Conservation (phyloP, 2,888 invertebrate genomes). For the Xestoiulus laeticollis region DNA sequence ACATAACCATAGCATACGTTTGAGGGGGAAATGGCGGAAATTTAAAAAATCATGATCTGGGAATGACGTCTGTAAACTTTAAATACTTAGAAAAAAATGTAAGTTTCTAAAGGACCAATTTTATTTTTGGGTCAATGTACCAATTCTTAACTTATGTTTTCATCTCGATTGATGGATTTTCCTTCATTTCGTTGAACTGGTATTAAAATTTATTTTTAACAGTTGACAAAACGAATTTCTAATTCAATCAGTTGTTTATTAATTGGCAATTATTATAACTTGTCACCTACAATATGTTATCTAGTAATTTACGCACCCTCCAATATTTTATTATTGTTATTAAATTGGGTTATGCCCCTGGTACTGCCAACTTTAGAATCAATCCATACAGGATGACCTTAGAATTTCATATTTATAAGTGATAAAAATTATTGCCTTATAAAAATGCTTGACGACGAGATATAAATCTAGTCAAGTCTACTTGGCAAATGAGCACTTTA, state of each 20-base stretch:
- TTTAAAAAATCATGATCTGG: not conserved
- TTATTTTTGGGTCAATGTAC: not conserved
- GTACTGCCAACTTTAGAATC: not conserved
- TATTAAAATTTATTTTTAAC: no score
- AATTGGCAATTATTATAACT: not conserved
- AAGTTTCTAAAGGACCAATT: not conserved
- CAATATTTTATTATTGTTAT: not conserved
- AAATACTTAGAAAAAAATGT: not conserved
- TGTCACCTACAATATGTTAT: not conserved
- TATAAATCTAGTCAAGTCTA: not conserved
- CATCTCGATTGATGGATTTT: not conserved
- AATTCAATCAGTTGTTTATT: not conserved
- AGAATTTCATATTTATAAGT: slow-evolving; percentile 9
- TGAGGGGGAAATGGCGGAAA: not conserved
- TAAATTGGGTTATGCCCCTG: slow-evolving; percentile 7
- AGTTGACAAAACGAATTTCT: not conserved
- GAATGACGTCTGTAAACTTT: not conserved
- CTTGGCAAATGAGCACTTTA: not conserved
- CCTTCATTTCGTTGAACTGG: not conserved
- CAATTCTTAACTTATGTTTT: not conserved
- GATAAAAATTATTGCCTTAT: not conserved
- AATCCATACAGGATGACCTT: not conserved
- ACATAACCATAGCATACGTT: not conserved
- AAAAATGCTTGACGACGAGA: not conserved
- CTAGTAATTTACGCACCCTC: not conserved